Conservation (phyloP, 1,140 invertebrate species). For the Apis florea region DNA sequence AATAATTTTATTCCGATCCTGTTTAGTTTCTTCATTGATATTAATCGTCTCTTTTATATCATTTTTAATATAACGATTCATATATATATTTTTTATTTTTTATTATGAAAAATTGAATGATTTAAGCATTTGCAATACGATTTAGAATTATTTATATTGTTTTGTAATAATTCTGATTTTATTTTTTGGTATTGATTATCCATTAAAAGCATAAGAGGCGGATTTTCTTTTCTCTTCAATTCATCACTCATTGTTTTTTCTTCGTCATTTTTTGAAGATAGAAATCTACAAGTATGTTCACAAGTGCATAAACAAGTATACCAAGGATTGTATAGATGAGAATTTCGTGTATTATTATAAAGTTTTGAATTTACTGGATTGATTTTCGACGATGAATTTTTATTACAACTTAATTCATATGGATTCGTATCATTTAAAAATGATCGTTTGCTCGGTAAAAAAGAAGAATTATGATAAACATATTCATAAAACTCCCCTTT, state of each 20-base stretch:
- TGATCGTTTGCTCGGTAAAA: slow-evolving; percentile 75
- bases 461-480: slow-evolving; percentile 67
- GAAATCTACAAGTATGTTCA: neutral
- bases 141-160: neutral
- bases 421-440: slow-evolving; percentile 22
- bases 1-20: slow-evolving; percentile 23
- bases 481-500: slow-evolving; percentile 75
- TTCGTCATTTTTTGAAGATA: slow-evolving; percentile 21
- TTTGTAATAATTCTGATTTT: neutral
- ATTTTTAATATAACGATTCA: neutral
- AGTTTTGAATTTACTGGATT: slow-evolving; percentile 69
- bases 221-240: neutral
- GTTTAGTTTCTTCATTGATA: slow-evolving; percentile 3
- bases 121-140: slow-evolving; percentile 24
- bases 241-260: neutral
- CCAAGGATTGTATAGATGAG: slow-evolving; percentile 52
- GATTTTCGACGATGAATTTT: slow-evolving; percentile 37
- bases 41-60: slow-evolving; percentile 10
- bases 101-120: neutral
- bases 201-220: neutral
- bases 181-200: slow-evolving; percentile 14
- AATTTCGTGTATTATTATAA: slow-evolving; percentile 58
- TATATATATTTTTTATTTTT: neutral
- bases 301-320: slow-evolving; percentile 22
- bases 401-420: slow-evolving; percentile 5